Percentiles rank a stretch among this genome's conserved stretches.
Evolutionary conservation across 2,113 vertebrate genomes (phyloP).

Genomic region (Calypte anna): DNA sequence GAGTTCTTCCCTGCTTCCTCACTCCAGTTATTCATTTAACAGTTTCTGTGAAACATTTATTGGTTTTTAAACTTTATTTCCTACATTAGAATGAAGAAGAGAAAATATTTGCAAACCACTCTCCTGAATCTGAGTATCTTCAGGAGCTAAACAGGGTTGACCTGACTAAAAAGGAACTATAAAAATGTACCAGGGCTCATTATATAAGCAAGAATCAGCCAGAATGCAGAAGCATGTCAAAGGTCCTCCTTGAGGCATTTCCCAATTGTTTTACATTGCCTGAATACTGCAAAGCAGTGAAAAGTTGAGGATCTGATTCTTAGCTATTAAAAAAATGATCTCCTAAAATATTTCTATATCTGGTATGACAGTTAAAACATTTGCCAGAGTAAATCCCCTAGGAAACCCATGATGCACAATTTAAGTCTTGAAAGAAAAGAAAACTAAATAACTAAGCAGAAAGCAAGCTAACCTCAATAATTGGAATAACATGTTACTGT

Average conservation of each 20-base stretch:
- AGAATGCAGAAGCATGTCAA: not conserved
- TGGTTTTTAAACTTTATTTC: not conserved
- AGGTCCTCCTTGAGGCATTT: not conserved
- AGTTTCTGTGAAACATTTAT: not conserved
- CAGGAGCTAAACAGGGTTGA: not conserved
- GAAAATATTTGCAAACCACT: not conserved
- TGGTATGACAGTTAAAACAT: not conserved
- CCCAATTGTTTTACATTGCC: not conserved
- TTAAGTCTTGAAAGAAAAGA: not conserved
- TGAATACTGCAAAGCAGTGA: not conserved
- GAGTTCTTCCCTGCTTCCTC: not conserved
- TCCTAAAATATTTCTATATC: slow-evolving; percentile 1
- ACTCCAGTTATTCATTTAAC: not conserved
- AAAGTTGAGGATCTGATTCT: not conserved
- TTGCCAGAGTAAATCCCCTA: not conserved
- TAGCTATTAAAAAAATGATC: not conserved
- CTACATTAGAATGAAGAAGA: not conserved
- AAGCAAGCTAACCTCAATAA: not conserved
- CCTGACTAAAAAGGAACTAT: not conserved
- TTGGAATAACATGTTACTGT: not conserved
- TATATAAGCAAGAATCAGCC: not conserved
- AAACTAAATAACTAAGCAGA: not conserved
- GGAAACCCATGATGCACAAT: not conserved
- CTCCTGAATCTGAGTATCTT: not conserved
- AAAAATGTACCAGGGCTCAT: not conserved